phyloP scores from a whole-genome alignment of 2,797 vertebrate genomes.

The Calcarius lapponicus region DNA sequence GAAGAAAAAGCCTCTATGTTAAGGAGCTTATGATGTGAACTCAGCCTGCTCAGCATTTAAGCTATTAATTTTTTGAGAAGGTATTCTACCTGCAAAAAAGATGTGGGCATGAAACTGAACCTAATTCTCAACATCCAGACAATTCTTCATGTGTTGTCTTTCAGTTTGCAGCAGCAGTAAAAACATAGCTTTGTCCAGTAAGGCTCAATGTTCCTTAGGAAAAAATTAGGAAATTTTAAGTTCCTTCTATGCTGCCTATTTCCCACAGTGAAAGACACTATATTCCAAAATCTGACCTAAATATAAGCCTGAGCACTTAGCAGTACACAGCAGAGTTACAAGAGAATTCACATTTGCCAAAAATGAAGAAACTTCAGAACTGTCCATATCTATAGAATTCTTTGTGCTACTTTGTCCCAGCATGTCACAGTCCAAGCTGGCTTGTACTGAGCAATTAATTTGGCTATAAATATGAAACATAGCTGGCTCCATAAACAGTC shows the following conservation, averaged over 20 bases:
- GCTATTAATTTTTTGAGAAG: neutral
- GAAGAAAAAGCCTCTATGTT: neutral
- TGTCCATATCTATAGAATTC: neutral
- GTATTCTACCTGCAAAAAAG: neutral
- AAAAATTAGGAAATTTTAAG: neutral
- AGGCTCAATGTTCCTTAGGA: neutral
- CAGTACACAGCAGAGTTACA: neutral
- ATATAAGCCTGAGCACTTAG: neutral
- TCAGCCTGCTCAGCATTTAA: neutral
- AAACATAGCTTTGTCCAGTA: neutral
- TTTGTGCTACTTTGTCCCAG: neutral
- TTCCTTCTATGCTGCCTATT: neutral
- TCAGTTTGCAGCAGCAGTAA: neutral
- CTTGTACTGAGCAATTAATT: neutral
- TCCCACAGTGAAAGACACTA: conserved; percentile 4
- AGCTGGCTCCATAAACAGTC: neutral
- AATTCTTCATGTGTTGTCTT: neutral
- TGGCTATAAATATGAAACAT: neutral
- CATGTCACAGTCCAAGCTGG: neutral
- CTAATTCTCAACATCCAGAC: neutral
- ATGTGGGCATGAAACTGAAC: neutral
- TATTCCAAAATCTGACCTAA: conserved; percentile 38
- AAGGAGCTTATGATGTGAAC: conserved; percentile 5
- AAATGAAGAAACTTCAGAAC: conserved; percentile 21
- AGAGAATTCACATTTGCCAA: neutral